Percentiles rank a stretch among this genome's conserved stretches.
These are phyloP conservation scores for Dryocosmus kuriphilus DNA, from an alignment of 2,888 invertebrate species.

Conservation along the genomic window DNA sequence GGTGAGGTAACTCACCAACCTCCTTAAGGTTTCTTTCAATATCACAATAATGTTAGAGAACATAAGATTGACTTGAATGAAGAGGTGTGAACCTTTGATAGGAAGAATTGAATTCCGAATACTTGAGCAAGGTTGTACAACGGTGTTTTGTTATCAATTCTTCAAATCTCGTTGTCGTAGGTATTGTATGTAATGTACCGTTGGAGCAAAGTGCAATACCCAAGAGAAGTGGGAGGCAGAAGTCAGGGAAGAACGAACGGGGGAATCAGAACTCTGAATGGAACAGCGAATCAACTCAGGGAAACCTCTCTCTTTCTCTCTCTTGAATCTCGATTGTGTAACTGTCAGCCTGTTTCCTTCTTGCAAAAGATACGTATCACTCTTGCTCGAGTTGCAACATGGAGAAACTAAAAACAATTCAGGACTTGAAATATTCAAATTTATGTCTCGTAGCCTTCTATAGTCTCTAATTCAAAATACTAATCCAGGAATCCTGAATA, in stretches of 20 bases:
- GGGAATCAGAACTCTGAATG: slow-evolving; percentile 55
- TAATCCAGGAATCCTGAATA: slow-evolving; percentile 12
- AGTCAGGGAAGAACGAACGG: slow-evolving; percentile 22
- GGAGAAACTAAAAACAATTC: neutral
- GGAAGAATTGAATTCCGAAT: neutral
- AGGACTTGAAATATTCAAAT: slow-evolving; percentile 30
- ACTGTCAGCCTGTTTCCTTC: slow-evolving; percentile 31
- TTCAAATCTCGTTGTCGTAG: slow-evolving; percentile 52
- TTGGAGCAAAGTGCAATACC: slow-evolving; percentile 48
- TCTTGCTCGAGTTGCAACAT: slow-evolving; percentile 9
- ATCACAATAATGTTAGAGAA: neutral
- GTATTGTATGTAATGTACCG: slow-evolving; percentile 56
- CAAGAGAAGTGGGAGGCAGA: slow-evolving; percentile 38
- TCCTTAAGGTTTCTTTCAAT: neutral
- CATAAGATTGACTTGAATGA: neutral
- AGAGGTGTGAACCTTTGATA: neutral
- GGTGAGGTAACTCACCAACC: too few relatives aligned
- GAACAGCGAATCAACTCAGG: slow-evolving; percentile 63
- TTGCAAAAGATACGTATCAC: slow-evolving; percentile 42
- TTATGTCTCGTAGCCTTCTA: slow-evolving; percentile 12
- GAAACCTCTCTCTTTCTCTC: slow-evolving; percentile 51
- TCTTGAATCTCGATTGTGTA: slow-evolving; percentile 41
- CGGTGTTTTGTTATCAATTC: slow-evolving; percentile 28
- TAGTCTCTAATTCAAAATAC: neutral
- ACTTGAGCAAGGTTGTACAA: slow-evolving; percentile 4